Evolutionary conservation across 2,797 vertebrate genomes (phyloP).

Genomic region (Myotis myotis): DNA sequence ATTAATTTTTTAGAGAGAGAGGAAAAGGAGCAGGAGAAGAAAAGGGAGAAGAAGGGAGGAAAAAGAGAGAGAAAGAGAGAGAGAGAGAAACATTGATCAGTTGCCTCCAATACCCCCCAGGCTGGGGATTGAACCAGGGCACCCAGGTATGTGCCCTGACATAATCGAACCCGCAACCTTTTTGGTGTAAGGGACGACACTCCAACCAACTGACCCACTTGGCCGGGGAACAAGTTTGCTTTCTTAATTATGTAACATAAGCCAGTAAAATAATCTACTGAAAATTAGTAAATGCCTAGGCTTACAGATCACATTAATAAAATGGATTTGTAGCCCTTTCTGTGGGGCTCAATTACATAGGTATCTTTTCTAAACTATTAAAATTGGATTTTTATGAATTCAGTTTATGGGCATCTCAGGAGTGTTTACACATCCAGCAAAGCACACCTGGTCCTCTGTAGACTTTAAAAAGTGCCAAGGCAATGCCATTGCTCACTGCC

Average conservation of each 20-base stretch:
- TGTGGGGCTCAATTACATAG: background rate
- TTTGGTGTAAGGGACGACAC: background rate
- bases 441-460: background rate
- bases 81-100: too few species aligned
- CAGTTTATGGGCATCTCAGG: background rate
- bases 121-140: background rate
- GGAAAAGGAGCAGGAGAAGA: background rate
- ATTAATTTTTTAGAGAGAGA: background rate
- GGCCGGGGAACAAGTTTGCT: background rate
- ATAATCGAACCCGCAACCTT: background rate
- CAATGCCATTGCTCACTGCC: background rate
- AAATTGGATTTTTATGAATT: constrained; percentile 1
- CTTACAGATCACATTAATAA: background rate
- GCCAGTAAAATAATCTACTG: background rate
- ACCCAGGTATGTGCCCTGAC: background rate
- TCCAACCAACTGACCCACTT: background rate
- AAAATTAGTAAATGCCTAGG: constrained; percentile 5
- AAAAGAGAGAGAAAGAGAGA: too few species aligned
- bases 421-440: constrained; percentile 5
- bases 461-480: constrained; percentile 41
- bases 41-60: background rate
- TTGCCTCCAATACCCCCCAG: background rate
- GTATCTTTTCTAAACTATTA: constrained; percentile 43
- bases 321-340: background rate
- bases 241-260: background rate